These are phyloP conservation scores for Melanotaenia boesemani DNA, from an alignment of 2,797 vertebrate genomes.

Conservation along the genomic window DNA sequence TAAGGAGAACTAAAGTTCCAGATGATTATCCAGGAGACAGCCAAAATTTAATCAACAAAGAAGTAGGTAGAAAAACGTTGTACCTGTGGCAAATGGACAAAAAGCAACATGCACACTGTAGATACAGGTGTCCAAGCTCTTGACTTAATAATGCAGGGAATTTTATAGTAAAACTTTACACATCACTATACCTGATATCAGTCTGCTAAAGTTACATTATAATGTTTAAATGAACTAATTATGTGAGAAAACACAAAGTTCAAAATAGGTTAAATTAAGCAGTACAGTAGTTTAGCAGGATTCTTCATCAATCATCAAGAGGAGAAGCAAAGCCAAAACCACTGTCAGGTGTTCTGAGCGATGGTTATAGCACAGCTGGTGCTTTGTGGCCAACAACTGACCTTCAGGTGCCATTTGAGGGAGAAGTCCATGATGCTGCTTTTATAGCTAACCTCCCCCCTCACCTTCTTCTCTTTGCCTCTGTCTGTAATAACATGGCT, in stretches of 20 bases:
- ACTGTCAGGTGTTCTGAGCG: constrained; percentile 7
- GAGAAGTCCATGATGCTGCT: constrained; percentile 67
- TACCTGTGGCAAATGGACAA: too few species aligned
- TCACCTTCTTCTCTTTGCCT: constrained; percentile 38
- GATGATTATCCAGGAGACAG: constrained; percentile 6
- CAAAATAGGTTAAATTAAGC: background rate
- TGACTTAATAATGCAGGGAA: background rate
- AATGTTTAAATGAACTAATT: constrained; percentile 1
- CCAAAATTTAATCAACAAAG: background rate
- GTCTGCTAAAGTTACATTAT: background rate
- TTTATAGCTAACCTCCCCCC: constrained; percentile 67
- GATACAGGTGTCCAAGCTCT: background rate
- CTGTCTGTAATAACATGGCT: constrained; percentile 70
- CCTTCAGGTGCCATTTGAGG: constrained; percentile 74
- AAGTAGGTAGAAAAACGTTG: background rate
- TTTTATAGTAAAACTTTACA: constrained; percentile 9
- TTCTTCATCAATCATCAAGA: constrained; percentile 4
- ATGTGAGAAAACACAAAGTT: background rate
- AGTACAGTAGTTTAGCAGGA: background rate
- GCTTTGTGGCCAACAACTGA: constrained; percentile 46
- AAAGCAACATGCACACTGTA: background rate
- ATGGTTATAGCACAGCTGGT: constrained; percentile 51
- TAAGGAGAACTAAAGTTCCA: constrained; percentile 3
- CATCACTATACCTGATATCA: background rate
- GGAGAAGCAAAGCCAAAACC: constrained; percentile 7